A percentile compares a stretch with the other conserved stretches of the same genome.
These are phyloP conservation scores for Yponomeuta cagnagella DNA, from an alignment of 2,888 invertebrate genomes.

Conservation along the genomic window DNA sequence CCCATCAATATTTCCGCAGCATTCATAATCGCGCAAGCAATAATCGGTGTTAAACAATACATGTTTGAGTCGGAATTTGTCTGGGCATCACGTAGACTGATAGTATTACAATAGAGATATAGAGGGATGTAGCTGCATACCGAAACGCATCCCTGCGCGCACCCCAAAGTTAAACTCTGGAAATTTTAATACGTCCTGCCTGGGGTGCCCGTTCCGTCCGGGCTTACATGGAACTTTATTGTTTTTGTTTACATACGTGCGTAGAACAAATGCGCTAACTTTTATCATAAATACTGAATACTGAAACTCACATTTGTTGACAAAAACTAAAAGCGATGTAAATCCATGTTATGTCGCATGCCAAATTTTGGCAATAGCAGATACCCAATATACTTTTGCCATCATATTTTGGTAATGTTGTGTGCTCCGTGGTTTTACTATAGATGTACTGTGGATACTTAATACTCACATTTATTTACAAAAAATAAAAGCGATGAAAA, in stretches of 20 bases:
- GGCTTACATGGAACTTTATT: slow-evolving; percentile 32
- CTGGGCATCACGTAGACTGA: slow-evolving; percentile 31
- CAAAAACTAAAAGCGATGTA: neutral
- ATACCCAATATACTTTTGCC: neutral
- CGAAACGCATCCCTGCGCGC: slow-evolving; percentile 49
- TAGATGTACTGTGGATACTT: too few relatives aligned
- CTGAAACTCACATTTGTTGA: neutral
- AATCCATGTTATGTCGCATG: neutral
- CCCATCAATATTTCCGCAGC: slow-evolving; percentile 69
- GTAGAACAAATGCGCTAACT: neutral
- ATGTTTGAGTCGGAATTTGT: slow-evolving; percentile 30
- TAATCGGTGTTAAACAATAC: slow-evolving; percentile 24
- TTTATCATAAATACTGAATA: neutral
- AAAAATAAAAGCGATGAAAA: too few relatives aligned
- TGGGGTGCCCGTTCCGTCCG: slow-evolving; percentile 30
- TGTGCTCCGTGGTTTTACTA: too few relatives aligned
- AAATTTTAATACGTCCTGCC: slow-evolving; percentile 60
- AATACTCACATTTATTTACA: too few relatives aligned
- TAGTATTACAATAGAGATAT: slow-evolving; percentile 33
- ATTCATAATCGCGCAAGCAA: slow-evolving; percentile 35
- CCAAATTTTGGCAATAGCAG: neutral
- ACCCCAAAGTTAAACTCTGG: slow-evolving; percentile 59
- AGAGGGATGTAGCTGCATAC: slow-evolving; percentile 33
- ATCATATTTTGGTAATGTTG: neutral
- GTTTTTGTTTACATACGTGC: neutral